Conservation (phyloP, 2,888 invertebrate genomes). For the Apodemia zela region DNA sequence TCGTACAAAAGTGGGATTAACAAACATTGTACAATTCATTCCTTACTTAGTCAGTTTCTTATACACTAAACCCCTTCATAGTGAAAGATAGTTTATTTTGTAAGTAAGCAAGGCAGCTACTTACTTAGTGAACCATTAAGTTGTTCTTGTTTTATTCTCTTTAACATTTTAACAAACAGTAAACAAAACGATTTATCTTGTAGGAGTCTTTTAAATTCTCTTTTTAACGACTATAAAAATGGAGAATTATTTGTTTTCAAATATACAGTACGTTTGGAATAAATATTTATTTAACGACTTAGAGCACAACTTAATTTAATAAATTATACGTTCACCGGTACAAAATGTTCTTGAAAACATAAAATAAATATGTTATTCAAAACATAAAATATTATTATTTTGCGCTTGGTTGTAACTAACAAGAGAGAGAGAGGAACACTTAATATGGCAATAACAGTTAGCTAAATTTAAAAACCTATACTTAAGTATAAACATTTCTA, state of each 20-base stretch:
- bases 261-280: not conserved
- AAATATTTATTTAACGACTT: not conserved
- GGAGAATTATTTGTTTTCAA: not conserved
- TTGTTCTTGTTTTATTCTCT: not conserved
- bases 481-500: too few relatives aligned
- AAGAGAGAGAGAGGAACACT: too few relatives aligned
- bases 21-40: not conserved
- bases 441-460: too few relatives aligned
- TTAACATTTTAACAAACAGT: not conserved
- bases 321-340: too few relatives aligned
- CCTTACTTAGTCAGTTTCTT: not conserved
- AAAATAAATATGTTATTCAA: too few relatives aligned
- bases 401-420: not conserved
- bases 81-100: not conserved
- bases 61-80: not conserved
- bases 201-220: not conserved
- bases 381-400: too few relatives aligned
- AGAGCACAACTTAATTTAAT: not conserved
- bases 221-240: not conserved
- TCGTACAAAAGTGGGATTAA: not conserved
- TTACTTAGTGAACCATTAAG: not conserved
- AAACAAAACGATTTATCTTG: constrained; percentile 12
- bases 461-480: too few relatives aligned
- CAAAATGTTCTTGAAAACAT: too few relatives aligned
- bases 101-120: not conserved